Percentiles rank a stretch among this genome's conserved stretches.
These are phyloP conservation scores for Hipposideros larvatus DNA, from an alignment of 2,797 vertebrate species.

Conservation along the genomic window DNA sequence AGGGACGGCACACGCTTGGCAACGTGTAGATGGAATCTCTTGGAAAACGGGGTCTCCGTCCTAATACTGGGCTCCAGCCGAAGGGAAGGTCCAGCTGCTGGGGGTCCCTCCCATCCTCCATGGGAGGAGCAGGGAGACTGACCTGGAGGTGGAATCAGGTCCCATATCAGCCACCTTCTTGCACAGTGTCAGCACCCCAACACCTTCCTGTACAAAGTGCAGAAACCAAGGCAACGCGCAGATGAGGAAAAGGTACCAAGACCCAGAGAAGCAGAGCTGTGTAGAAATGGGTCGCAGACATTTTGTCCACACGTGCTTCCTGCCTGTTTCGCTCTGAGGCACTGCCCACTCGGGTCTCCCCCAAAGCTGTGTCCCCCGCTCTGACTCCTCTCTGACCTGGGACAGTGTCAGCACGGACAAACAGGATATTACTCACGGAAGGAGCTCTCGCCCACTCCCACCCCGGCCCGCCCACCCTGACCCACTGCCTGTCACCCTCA, in stretches of 20 bases:
- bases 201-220: not conserved
- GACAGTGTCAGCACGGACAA: not conserved
- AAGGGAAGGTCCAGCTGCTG: not conserved
- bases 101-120: not conserved
- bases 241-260: not conserved
- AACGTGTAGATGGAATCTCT: not conserved
- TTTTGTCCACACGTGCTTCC: not conserved
- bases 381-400: slow-evolving; percentile 5
- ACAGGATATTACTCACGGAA: slow-evolving; percentile 36
- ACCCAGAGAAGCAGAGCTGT: not conserved
- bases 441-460: not conserved
- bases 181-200: not conserved
- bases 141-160: not conserved
- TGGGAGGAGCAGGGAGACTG: not conserved
- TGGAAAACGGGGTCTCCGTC: not conserved
- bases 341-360: not conserved
- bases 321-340: not conserved
- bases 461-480: not conserved
- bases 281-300: not conserved
- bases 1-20: not conserved
- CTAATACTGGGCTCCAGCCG: not conserved
- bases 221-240: not conserved
- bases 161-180: not conserved
- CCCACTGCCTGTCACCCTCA: slow-evolving; percentile 65
- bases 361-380: not conserved